Evolutionary conservation across 2,888 invertebrate genomes (phyloP), one percentile per base, ranked within the genome.

Genomic region (Pyrrhia umbra): DNA sequence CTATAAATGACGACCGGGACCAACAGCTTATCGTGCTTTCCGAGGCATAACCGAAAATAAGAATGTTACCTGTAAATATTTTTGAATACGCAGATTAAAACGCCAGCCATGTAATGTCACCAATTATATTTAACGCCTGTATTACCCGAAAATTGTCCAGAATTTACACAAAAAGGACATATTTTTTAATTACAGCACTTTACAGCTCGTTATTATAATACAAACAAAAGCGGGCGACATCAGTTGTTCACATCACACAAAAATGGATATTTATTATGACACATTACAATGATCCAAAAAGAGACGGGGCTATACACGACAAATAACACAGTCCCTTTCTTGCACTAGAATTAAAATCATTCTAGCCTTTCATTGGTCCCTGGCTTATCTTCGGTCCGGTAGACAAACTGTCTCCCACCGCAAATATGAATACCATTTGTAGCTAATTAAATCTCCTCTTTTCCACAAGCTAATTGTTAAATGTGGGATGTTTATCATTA

Each of bases 141-240:
- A 47, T 18, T 23, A 58, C 46, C 21, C 5, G 9, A 46, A 45
- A 50, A 46, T 27, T 16, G 30, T 37, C 5, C 15, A 34, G 21
- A 42, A 71, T 50, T 58, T 72, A 67, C 52, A 61, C 49, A 50
- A 57, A 52, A 63, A 15, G 30, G 50, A 50, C 54, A 51, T 73
- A 58, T 58, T 54, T 73, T 73, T 68, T 58, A 72, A 72, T 72
- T 55, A 72, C n/a, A 16, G 4, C 51, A 56, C 20, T 72, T 68
- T 16, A 13, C 43, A 15, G 13, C 18, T 72, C 54, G 20, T 74
- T 68, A 46, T 23, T 2, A 10, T 62, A 47, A 68, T 25, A 25
- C 21, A 25, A 23, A 9, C 20, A 8, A n/a, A 57, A 62, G 23
- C 37, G 40, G 54, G 18, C 13, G 20, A 21, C 47, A 47, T 49